Base-by-base conservation (phyloP, 2,113 vertebrate genomes). In the Aegotheles bennettii region DNA sequence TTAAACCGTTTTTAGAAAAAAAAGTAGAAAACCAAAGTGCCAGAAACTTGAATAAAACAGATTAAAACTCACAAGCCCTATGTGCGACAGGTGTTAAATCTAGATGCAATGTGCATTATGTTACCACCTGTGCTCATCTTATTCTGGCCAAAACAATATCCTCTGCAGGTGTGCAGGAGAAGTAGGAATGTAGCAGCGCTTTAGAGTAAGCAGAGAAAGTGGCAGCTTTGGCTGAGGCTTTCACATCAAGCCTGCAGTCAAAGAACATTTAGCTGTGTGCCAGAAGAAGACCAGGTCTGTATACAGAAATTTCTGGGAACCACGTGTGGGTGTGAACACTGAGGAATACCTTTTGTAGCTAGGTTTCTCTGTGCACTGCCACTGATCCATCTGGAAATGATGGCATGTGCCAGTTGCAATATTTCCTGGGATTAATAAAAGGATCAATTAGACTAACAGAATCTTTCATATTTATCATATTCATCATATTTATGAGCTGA, bases 121-220 rank as follows among this genome's bases (percentile, higher is more conserved):
- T 35, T 80, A 61, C 85, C 92, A 95, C 79, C 93, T 96, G 96
- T 54, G 42, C 82, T 93, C 71, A 75, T 90, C 90, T 70, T 56
- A 56, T 78, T 75, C 54, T 77, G 79, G 85, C 92, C 92, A 94
- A 92, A 92, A 74, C 82, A 92, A 96, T 78, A 96, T 95, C 93
- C 90, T 86, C 50, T 64, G 85, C 93, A 96, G 91, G 71, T 95
- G 95, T 77, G 84, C 90, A 79, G 75, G 43, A 74, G 65, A 16
- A 73, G 78, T 3, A 83, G 85, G 68, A 88, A 88, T 23, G 19
- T 18, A 48, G 43, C 7, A 29, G 28, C 10, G 68, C 87, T 85
- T 47, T 25, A 53, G 57, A 87, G 78, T 57, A 67, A 74, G 67
- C 51, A 45, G 70, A 91, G 84, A 73, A 85, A 79, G 87, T 11